Evolutionary conservation across 2,888 invertebrate species (phyloP).

Genomic region (Caenorhabditis sp.): DNA sequence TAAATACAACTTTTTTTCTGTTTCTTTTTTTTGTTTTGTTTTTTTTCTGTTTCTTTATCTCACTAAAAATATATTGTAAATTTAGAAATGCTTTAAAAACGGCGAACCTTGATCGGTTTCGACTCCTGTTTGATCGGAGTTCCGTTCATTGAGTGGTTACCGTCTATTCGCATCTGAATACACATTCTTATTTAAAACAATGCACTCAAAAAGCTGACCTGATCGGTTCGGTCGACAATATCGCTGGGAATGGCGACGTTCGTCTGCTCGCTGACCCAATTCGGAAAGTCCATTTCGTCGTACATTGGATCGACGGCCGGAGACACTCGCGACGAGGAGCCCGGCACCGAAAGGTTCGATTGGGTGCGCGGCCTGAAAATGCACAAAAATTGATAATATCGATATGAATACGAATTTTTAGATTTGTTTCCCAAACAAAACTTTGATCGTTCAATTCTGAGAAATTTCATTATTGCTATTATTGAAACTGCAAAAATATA

Average conservation of each 20-base stretch:
- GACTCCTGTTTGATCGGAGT: constrained; percentile 53
- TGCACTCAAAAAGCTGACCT: constrained; percentile 33
- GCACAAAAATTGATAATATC: too few species aligned
- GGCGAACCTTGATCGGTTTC: constrained; percentile 55
- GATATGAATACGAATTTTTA: too few species aligned
- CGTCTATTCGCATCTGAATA: constrained; percentile 61
- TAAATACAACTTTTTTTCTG: too few species aligned
- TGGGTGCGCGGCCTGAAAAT: constrained; percentile 64
- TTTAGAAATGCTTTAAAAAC: neutral
- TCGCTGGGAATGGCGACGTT: constrained; percentile 62
- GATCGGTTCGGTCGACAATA: constrained; percentile 70
- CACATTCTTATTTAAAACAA: neutral
- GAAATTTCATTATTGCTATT: too few species aligned
- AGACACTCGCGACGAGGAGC: constrained; percentile 63
- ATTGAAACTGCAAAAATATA: too few species aligned
- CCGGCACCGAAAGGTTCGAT: constrained; percentile 71
- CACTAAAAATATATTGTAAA: too few species aligned
- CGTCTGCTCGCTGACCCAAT: constrained; percentile 67
- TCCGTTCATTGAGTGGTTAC: constrained; percentile 47
- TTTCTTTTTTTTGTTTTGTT: too few species aligned
- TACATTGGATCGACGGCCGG: constrained; percentile 63
- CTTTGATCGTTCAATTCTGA: too few species aligned
- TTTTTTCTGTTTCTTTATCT: too few species aligned
- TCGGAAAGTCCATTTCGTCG: constrained; percentile 76
- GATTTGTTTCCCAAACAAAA: too few species aligned